phyloP scores from a whole-genome alignment of 2,888 invertebrate species.

The Alentia gelatinosa region DNA sequence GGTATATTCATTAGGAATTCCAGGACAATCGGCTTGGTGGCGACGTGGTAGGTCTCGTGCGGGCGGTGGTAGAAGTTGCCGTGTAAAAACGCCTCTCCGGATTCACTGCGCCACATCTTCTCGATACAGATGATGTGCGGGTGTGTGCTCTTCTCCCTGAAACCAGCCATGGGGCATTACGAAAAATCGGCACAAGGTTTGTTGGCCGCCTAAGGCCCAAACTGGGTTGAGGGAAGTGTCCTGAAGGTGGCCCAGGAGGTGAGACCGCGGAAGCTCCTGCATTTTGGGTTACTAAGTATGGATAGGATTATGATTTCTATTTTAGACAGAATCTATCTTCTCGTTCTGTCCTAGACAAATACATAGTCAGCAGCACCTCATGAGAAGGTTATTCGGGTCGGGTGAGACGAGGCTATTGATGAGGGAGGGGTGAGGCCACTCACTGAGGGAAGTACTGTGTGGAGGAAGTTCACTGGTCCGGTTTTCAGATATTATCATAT shows the following conservation, averaged over 20 bases:
- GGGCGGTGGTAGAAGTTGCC: slow-evolving; percentile 96
- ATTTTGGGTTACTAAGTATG: no score
- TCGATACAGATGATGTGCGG: slow-evolving; percentile 91
- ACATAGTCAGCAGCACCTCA: slow-evolving; percentile 22
- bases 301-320: no score
- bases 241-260: no score
- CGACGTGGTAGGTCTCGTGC: slow-evolving; percentile 96
- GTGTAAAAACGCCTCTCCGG: slow-evolving; percentile 89
- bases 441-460: background rate
- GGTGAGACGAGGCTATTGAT: background rate
- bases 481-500: no score
- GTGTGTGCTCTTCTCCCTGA: slow-evolving; percentile 75
- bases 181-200: no score
- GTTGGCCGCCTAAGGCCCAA: no score
- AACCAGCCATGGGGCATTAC: no score
- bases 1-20: no score
- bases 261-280: no score
- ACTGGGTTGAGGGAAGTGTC: no score
- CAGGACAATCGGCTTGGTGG: no score
- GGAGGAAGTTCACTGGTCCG: no score
- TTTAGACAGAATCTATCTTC: background rate
- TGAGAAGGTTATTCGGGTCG: background rate
- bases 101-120: slow-evolving; percentile 91
- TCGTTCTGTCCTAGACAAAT: background rate
- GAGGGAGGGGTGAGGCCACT: background rate